Conservation (phyloP, 2,888 invertebrate genomes). For the Abrostola tripartita region DNA sequence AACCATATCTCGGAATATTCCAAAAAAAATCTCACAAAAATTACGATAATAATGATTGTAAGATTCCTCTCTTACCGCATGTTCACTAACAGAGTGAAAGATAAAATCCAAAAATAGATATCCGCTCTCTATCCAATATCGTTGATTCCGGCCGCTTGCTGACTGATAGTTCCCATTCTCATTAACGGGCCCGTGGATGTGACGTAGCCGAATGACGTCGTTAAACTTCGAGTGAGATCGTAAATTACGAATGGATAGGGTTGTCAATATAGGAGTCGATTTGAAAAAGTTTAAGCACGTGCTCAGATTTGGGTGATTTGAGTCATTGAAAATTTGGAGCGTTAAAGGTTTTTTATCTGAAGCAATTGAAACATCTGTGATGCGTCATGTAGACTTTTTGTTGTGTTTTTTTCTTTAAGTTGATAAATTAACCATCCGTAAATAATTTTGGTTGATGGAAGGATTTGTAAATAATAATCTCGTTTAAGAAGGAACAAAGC, state of each 20-base stretch:
- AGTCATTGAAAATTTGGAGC: conserved; percentile 7
- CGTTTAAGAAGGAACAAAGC: no score
- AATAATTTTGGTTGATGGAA: no score
- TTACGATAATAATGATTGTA: no score
- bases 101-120: conserved; percentile 76
- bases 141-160: conserved; percentile 71
- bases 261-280: conserved; percentile 59
- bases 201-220: conserved; percentile 62
- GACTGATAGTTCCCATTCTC: conserved; percentile 84
- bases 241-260: conserved; percentile 67
- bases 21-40: no score
- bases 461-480: no score
- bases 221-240: conserved; percentile 62
- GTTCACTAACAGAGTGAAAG: conserved; percentile 38
- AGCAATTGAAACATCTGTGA: no score
- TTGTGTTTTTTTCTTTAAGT: no score
- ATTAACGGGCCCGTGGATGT: conserved; percentile 68
- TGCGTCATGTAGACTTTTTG: no score
- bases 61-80: conserved; percentile 19
- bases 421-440: no score
- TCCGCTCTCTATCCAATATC: conserved; percentile 75
- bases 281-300: conserved; percentile 57
- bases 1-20: no score
- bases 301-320: conserved; percentile 14
- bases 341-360: no score